Evolutionary conservation across 2,888 invertebrate genomes (phyloP), one percentile per base, ranked within the genome.

Genomic region (Mesorhabditis sp.): DNA sequence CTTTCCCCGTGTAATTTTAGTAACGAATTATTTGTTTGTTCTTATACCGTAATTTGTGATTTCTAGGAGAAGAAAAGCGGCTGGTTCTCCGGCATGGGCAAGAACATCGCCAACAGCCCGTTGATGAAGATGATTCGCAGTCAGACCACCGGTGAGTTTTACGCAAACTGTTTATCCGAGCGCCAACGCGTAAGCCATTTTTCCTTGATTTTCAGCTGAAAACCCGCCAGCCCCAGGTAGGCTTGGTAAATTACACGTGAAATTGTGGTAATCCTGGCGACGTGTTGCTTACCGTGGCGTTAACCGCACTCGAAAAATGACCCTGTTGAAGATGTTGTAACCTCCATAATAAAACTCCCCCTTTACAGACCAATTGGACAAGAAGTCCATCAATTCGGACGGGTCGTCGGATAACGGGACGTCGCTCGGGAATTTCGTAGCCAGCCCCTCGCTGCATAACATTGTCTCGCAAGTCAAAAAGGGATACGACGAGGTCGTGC

Each of bases 121-220:
- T 73, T 83, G 71, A 74, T 82, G 43, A 80, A 79, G 45, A 82
- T 83, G 73, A 81, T 84, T 45, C 72, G 75, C 67, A 78, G 76
- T 61, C 72, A 73, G 13, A 77, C 79, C 15, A 76, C 76, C 68
- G 78, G 79, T 75, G 43, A 62, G 70, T 70, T 66, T 67, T 41
- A 43, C 50, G 58, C 7, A 50, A 50, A 50, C 58, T 50, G 7
- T 50, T 2, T 50, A 50, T n/a, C 7, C 58, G n/a, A 50, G 7
- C n/a, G 58, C 28, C 58, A 50, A 10, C 58, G 10, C 58, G n/a
- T n/a, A 50, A 50, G n/a, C 58, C 28, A 28, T 28, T 28, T 28
- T 28, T 28, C 28, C 28, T 28, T 28, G 28, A 28, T 28, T 28
- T 28, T 28, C 28, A 28, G 28, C 28, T 28, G 28, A 28, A 2